A percentile compares a stretch with the other conserved stretches of the same genome.
These are phyloP conservation scores for Lethenteron reissneri DNA, from an alignment of 2,113 vertebrate species.

Conservation along the genomic window DNA sequence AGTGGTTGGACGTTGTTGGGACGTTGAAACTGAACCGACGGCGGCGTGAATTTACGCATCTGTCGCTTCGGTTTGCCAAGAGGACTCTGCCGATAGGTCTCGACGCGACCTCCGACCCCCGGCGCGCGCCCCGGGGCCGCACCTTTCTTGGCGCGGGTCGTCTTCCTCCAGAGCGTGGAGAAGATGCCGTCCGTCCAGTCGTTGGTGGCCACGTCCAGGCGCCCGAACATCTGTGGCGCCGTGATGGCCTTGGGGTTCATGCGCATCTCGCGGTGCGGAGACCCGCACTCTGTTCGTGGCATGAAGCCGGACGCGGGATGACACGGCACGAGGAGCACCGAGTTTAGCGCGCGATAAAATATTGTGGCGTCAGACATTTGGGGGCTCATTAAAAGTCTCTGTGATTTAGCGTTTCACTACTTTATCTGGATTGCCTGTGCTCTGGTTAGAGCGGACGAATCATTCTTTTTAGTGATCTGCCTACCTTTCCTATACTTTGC, in stretches of 20 bases:
- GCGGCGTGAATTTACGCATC: too few relatives aligned
- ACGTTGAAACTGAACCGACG: too few relatives aligned
- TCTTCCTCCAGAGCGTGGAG: conserved; percentile 86
- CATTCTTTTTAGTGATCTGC: too few relatives aligned
- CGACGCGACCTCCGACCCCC: too few relatives aligned
- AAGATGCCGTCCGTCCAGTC: conserved; percentile 98
- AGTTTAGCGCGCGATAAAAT: background rate
- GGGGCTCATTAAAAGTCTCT: too few relatives aligned
- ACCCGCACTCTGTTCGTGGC: conserved; percentile 42
- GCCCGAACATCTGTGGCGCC: conserved; percentile 84
- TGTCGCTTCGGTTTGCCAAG: too few relatives aligned
- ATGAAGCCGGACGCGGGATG: background rate
- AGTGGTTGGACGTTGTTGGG: too few relatives aligned
- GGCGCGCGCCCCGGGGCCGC: conserved; percentile 6
- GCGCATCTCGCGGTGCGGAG: conserved; percentile 77
- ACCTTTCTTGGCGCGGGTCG: conserved; percentile 75
- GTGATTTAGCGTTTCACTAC: too few relatives aligned
- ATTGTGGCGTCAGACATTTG: background rate
- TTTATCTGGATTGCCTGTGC: too few relatives aligned
- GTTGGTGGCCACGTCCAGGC: conserved; percentile 70
- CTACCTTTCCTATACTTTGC: too few relatives aligned
- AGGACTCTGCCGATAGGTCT: too few relatives aligned
- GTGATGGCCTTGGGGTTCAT: conserved; percentile 99
- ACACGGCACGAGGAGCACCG: background rate
- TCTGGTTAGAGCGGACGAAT: too few relatives aligned